Conservation (phyloP, 2,113 vertebrate species). For the Daboia siamensis region DNA sequence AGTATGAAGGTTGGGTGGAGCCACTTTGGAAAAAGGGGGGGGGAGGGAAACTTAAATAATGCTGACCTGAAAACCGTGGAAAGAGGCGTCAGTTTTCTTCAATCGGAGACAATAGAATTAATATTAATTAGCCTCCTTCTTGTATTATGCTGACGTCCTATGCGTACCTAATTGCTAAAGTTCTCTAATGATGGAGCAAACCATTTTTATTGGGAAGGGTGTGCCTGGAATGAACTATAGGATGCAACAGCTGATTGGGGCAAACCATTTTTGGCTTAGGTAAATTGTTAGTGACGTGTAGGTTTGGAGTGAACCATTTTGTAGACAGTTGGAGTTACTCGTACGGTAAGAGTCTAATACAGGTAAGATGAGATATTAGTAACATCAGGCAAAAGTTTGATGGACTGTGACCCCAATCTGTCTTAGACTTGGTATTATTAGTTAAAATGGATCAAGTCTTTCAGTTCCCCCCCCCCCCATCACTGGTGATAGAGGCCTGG, state of each 20-base stretch:
- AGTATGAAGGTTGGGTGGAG: not conserved
- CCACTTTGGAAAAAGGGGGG: not conserved
- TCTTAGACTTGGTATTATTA: not conserved
- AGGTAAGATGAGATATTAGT: not conserved
- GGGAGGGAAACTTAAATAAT: not conserved
- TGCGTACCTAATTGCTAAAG: slow-evolving; percentile 10
- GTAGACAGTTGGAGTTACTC: not conserved
- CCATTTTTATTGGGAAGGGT: slow-evolving; percentile 1
- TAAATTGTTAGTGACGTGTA: not conserved
- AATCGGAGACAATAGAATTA: not conserved
- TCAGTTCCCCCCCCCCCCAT: not conserved
- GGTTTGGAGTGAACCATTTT: slow-evolving; percentile 11
- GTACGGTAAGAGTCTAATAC: not conserved
- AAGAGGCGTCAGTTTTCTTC: not conserved
- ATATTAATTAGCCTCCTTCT: not conserved
- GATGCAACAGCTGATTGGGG: not conserved
- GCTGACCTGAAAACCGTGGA: slow-evolving; percentile 10
- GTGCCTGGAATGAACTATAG: slow-evolving; percentile 13
- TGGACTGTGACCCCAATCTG: not conserved
- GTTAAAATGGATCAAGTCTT: not conserved
- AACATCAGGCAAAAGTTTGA: not conserved
- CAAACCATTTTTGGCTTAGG: not conserved
- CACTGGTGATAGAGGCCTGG: not conserved
- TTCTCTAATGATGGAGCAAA: slow-evolving; percentile 13
- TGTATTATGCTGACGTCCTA: not conserved